Evolutionary conservation across 2,113 vertebrate genomes (phyloP), one percentile per base, ranked within the genome.

Genomic region (Ahaetulla prasina): DNA sequence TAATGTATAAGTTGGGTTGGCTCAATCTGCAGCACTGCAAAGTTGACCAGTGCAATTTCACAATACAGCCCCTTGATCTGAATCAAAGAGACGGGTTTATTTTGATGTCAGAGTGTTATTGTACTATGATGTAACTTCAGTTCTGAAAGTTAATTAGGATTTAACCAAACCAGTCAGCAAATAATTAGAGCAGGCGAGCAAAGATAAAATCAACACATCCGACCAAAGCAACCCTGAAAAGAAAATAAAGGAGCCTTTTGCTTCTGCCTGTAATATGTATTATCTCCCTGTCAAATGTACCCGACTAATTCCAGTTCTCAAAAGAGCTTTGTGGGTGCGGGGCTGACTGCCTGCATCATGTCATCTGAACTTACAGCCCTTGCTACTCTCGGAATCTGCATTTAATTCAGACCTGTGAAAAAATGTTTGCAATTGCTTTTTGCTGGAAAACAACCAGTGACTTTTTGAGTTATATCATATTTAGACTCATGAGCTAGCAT

Each of bases 41-140:
- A 68, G 22, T 74, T 92, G 85, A 91, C 49, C 0, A 25, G 52
- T 91, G 87, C 45, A 95, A 95, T 92, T 35, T 49, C 53, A 80
- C 80, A 57, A 80, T 57, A 88, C 90, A 23, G 52, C 90, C 3
- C 85, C 93, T 80, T 35, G 92, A 92, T 89, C 53, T 90, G 92
- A 92, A 18, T 90, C 80, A 88, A 93, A 89, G 91, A 91, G 0
- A 50, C 8, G 27, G 47, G 47, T 60, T 93, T 14, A 25, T 90
- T 91, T 91, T 3, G 10, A 57, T 20, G 85, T 95, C 90, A 55
- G 90, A 85, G 92, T 90, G 54, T 35, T 80, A 9, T 39, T 68
- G 30, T 35, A 68, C 4, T n/a, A 35, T 6, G 30, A 35, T 22
- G 35, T 20, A 80, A 80, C 68, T 80, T 80, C 68, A 39, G 68